These are phyloP conservation scores for Drosophila siamana DNA, from an alignment of 2,888 invertebrate genomes.

Conservation along the genomic window DNA sequence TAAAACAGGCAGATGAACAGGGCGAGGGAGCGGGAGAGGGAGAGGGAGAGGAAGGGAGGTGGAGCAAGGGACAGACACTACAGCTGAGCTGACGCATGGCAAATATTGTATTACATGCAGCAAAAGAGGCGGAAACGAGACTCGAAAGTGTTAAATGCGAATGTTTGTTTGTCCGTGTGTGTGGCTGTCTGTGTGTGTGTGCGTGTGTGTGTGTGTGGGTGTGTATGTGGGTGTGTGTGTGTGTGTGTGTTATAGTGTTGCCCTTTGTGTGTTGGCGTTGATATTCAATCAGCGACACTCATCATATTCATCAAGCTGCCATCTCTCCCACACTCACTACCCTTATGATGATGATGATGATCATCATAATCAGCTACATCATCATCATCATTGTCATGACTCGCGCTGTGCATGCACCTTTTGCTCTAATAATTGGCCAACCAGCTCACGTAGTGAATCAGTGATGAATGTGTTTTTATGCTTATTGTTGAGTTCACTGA, in stretches of 20 bases:
- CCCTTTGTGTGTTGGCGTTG: constrained; percentile 56
- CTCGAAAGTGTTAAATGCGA: constrained; percentile 70
- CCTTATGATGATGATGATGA: constrained; percentile 31
- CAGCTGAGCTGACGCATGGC: constrained; percentile 55
- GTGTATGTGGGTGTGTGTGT: background rate
- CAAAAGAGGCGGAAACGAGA: constrained; percentile 69
- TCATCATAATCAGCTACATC: constrained; percentile 10
- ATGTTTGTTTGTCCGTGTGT: background rate
- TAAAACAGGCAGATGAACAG: too few relatives aligned
- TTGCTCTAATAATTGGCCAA: constrained; percentile 69
- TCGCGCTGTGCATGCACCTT: constrained; percentile 52
- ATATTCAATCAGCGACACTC: constrained; percentile 77
- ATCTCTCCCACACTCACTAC: constrained; percentile 59
- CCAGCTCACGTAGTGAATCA: constrained; percentile 80
- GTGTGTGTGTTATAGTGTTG: constrained; percentile 24
- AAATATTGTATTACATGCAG: constrained; percentile 65
- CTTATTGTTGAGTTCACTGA: constrained; percentile 82
- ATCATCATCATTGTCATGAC: constrained; percentile 5
- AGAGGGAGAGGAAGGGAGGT: background rate
- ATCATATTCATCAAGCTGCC: constrained; percentile 72
- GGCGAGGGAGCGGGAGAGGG: background rate
- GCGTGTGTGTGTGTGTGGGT: constrained; percentile 7
- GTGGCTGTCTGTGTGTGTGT: background rate
- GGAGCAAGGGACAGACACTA: constrained; percentile 1
- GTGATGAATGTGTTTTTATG: constrained; percentile 82